A percentile compares a stretch with the other conserved stretches of the same genome.
phyloP scores from a whole-genome alignment of 2,888 invertebrate species.

The Pyrrhia umbra region DNA sequence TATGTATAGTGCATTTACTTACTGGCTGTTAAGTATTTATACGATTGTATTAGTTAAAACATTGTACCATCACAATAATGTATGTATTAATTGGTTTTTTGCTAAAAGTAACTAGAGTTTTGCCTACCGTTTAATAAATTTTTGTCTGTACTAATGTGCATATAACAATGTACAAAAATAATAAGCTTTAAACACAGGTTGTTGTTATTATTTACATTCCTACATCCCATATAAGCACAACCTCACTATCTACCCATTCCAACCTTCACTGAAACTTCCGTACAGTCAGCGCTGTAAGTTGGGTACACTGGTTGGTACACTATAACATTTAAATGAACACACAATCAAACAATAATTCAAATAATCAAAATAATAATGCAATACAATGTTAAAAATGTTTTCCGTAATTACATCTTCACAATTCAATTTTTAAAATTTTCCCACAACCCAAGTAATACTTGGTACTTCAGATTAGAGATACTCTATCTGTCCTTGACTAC shows the following conservation, averaged over 20 bases:
- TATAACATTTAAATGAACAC: not conserved
- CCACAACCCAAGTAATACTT: constrained; percentile 1
- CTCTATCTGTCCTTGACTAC: constrained; percentile 11
- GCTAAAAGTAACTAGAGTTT: constrained; percentile 73
- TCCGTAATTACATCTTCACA: too few relatives aligned
- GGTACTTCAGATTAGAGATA: constrained; percentile 11
- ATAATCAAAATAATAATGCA: too few relatives aligned
- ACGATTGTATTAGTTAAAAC: constrained; percentile 71
- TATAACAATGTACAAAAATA: constrained; percentile 89
- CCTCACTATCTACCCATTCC: not conserved
- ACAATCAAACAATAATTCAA: too few relatives aligned
- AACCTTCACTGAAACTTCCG: not conserved
- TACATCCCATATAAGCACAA: not conserved
- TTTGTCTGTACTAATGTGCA: constrained; percentile 83
- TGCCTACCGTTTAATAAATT: constrained; percentile 66
- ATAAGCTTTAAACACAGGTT: constrained; percentile 86
- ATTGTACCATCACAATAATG: constrained; percentile 74
- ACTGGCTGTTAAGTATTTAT: constrained; percentile 87
- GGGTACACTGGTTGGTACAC: too few relatives aligned
- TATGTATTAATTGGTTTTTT: constrained; percentile 67
- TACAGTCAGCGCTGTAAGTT: too few relatives aligned
- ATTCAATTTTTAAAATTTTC: not conserved
- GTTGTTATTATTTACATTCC: constrained; percentile 63
- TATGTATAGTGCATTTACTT: constrained; percentile 88
- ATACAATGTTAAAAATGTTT: not conserved